Conservation (phyloP, 2,113 vertebrate genomes). For the Azemiops feae region DNA sequence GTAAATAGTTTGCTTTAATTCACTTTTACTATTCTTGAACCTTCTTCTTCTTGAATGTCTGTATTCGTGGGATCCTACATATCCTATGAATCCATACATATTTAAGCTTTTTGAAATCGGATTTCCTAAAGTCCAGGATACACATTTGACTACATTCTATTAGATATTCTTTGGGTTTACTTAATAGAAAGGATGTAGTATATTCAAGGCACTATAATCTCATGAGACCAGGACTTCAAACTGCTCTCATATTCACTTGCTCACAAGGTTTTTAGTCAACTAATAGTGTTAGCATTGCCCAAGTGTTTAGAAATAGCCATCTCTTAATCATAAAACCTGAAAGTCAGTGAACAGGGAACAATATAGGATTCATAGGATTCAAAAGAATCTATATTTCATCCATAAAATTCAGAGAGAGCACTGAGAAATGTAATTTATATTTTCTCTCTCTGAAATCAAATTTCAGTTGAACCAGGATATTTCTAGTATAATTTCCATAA, state of each 20-base stretch:
- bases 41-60: neutral
- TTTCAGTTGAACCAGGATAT: neutral
- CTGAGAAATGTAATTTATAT: neutral
- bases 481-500: conserved; percentile 7
- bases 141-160: no score
- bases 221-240: neutral
- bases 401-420: neutral
- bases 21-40: neutral
- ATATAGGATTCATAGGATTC: neutral
- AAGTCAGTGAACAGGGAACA: neutral
- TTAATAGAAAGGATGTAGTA: neutral
- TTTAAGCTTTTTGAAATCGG: neutral
- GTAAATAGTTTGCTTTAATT: neutral
- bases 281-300: neutral
- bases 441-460: neutral
- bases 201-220: neutral
- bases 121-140: neutral
- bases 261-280: neutral
- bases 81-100: no score
- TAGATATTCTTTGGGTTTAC: neutral
- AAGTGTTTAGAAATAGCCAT: neutral
- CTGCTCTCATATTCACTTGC: neutral
- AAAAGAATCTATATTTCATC: neutral
- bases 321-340: neutral
- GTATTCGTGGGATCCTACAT: neutral